Evolutionary conservation across 64 coral and sea anemone species (phyloP).

Genomic region (Actinia equina): DNA sequence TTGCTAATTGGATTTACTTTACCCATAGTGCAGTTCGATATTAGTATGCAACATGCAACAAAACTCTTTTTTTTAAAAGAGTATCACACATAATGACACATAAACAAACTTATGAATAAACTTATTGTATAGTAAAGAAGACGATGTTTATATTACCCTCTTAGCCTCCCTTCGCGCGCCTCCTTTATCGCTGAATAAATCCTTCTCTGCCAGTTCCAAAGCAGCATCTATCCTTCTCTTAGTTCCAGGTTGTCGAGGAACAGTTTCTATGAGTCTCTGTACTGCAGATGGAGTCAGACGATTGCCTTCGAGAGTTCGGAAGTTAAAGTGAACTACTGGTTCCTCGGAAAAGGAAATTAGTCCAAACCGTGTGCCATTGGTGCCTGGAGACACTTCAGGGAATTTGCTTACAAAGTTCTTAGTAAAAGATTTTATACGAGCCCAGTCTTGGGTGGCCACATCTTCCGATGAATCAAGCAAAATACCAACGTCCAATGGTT

Average conservation of each 20-base stretch:
- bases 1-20: too few species aligned
- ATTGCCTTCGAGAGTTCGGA: conserved; percentile 36
- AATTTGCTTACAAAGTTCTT: conserved; percentile 28
- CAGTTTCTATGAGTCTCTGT: conserved; percentile 5
- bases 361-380: conserved; percentile 47
- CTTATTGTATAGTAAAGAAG: not conserved
- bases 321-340: conserved; percentile 42
- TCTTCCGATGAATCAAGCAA: conserved; percentile 48
- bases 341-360: conserved; percentile 28
- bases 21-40: too few species aligned
- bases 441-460: conserved; percentile 18
- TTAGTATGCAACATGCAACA: too few species aligned
- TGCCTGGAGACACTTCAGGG: not conserved
- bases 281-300: conserved; percentile 22
- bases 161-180: conserved; percentile 33
- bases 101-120: too few species aligned
- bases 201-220: conserved; percentile 15
- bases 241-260: conserved; percentile 29
- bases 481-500: conserved; percentile 45
- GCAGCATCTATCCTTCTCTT: conserved; percentile 49
- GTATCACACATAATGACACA: too few species aligned
- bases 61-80: too few species aligned
- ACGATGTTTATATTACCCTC: not conserved
- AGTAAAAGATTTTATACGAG: conserved; percentile 22
- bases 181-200: conserved; percentile 55